These are phyloP conservation scores for Siniperca knerii DNA, from an alignment of 2,113 vertebrate genomes.

Conservation along the genomic window DNA sequence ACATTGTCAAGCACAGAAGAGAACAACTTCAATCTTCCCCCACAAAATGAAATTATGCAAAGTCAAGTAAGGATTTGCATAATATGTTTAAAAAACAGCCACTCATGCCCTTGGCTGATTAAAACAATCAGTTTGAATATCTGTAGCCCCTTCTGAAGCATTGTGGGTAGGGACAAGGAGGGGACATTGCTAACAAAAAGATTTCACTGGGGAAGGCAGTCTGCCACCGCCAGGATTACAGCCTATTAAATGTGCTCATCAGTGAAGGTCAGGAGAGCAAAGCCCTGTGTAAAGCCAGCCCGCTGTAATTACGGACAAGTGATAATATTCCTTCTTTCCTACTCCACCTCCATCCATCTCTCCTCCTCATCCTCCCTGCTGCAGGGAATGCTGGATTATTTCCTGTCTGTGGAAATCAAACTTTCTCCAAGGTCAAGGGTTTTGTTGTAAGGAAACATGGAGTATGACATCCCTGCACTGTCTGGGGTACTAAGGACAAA, in stretches of 20 bases:
- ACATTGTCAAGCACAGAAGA: constrained; percentile 8
- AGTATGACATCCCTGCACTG: constrained; percentile 4
- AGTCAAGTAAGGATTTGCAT: constrained; percentile 10
- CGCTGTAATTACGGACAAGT: constrained; percentile 33
- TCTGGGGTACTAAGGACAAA: constrained; percentile 25
- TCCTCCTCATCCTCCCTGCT: constrained; percentile 6
- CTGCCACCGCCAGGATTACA: constrained; percentile 29
- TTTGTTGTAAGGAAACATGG: constrained; percentile 14
- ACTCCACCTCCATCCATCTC: neutral
- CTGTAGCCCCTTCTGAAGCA: neutral
- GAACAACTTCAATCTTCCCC: constrained; percentile 15
- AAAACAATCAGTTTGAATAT: constrained; percentile 33
- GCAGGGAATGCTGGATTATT: neutral
- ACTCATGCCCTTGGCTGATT: constrained; percentile 25
- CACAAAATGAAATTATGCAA: constrained; percentile 29
- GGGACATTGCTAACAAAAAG: constrained; percentile 31
- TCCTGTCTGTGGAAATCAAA: neutral
- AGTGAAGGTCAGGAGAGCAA: constrained; percentile 27
- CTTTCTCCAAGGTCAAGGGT: constrained; percentile 37
- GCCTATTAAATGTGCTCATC: constrained; percentile 34
- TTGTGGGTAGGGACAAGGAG: neutral
- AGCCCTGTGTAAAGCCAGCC: neutral
- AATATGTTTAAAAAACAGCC: constrained; percentile 13
- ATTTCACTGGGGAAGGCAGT: neutral
- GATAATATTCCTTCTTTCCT: constrained; percentile 2